Conservation (phyloP, 2,113 vertebrate genomes). For the Sander lucioperca region DNA sequence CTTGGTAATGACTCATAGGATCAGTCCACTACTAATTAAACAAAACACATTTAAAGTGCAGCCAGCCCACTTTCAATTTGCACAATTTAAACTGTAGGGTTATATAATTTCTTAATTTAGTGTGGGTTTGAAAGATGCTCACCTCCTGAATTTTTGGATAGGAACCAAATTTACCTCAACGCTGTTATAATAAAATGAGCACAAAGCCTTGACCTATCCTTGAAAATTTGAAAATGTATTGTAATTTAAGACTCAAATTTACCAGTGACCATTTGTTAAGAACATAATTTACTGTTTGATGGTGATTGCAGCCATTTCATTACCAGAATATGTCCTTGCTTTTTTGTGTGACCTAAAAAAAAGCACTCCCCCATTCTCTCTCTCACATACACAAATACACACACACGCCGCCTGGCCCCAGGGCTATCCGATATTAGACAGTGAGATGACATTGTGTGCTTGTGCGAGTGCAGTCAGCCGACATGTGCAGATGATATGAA, state of each 20-base stretch:
- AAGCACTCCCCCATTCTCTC: conserved; percentile 52
- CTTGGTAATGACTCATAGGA: conserved; percentile 18
- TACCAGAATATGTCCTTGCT: conserved; percentile 80
- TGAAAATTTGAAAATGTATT: conserved; percentile 34
- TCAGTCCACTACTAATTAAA: conserved; percentile 12
- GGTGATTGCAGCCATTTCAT: conserved; percentile 69
- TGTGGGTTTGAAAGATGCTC: not conserved
- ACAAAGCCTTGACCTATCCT: conserved; percentile 31
- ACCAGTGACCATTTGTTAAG: conserved; percentile 47
- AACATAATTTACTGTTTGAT: conserved; percentile 59
- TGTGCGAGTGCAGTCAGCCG: conserved; percentile 80
- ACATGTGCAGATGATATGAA: conserved; percentile 83
- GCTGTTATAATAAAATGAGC: not conserved
- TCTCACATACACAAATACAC: conserved; percentile 8
- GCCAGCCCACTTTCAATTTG: not conserved
- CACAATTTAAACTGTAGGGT: not conserved
- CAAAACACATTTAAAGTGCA: conserved; percentile 19
- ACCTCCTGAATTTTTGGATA: not conserved
- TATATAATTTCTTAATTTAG: not conserved
- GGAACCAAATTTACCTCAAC: not conserved
- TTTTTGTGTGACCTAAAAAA: conserved; percentile 80
- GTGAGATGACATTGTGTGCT: conserved; percentile 83
- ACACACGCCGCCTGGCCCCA: conserved; percentile 58
- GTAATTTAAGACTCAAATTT: conserved; percentile 34
- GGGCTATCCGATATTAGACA: conserved; percentile 84